A percentile compares a stretch with the other conserved stretches of the same genome.
Conservation (phyloP, 2,113 vertebrate genomes). For the Mellivora capensis region DNA sequence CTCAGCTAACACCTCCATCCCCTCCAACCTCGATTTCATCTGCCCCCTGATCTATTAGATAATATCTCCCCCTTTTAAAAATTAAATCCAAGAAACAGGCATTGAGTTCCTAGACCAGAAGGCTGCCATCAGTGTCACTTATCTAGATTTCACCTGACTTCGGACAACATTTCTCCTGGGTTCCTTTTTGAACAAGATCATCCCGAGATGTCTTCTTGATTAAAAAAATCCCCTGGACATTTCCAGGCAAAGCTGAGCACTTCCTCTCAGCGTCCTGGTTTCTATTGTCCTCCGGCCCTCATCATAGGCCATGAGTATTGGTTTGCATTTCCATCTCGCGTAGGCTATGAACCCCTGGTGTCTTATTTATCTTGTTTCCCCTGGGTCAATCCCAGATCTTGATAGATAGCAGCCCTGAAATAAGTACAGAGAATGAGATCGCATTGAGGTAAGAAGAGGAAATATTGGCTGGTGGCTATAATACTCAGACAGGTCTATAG, state of each 20-base stretch:
- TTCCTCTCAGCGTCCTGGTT: not conserved
- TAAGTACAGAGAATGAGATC: not conserved
- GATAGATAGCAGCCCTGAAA: not conserved
- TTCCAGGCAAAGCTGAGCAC: not conserved
- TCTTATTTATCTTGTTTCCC: not conserved
- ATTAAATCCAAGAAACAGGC: not conserved
- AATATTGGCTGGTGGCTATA: not conserved
- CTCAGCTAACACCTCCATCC: not conserved
- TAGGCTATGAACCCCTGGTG: not conserved
- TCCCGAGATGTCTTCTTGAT: rapidly evolving
- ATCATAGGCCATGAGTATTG: not conserved
- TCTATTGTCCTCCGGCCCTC: not conserved
- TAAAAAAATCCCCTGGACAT: not conserved
- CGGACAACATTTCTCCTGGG: not conserved
- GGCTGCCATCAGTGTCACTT: not conserved
- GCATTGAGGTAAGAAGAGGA: not conserved
- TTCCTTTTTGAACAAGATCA: not conserved
- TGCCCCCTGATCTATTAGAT: not conserved
- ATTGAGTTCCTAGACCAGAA: not conserved
- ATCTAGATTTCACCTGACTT: not conserved
- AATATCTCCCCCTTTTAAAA: not conserved
- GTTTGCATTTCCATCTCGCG: not conserved
- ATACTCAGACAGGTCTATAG: not conserved
- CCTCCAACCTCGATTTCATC: not conserved
- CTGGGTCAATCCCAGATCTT: not conserved